Evolutionary conservation across 2,113 vertebrate species (phyloP).

Genomic region (Xiphias gladius): DNA sequence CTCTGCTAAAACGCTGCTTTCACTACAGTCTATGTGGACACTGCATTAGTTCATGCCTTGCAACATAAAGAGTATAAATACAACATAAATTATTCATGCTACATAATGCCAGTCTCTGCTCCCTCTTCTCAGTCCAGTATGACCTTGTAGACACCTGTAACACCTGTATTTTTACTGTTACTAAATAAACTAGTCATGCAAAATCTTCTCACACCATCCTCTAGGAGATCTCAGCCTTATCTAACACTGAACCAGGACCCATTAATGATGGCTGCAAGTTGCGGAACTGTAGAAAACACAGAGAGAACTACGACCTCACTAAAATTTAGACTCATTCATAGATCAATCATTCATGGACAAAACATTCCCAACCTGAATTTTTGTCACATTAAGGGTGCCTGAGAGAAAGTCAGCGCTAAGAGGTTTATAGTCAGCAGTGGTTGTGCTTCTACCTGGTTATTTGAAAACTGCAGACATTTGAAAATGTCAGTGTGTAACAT

Average conservation of each 20-base stretch:
- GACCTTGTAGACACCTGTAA: background rate
- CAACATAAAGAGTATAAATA: no score
- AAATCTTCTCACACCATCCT: background rate
- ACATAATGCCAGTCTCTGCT: background rate
- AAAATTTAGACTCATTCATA: conserved; percentile 15
- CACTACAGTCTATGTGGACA: background rate
- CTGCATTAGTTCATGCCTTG: background rate
- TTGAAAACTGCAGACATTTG: conserved; percentile 18
- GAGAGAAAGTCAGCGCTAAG: conserved; percentile 5
- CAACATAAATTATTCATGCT: background rate
- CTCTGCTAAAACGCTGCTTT: background rate
- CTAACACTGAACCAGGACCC: background rate
- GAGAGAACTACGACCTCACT: conserved; percentile 5
- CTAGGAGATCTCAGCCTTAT: conserved; percentile 16
- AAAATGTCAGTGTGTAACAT: conserved; percentile 11
- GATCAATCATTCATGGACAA: conserved; percentile 21
- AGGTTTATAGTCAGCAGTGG: conserved; percentile 7
- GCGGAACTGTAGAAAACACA: conserved; percentile 14
- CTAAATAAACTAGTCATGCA: background rate
- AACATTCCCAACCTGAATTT: conserved; percentile 5
- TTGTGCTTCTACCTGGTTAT: conserved; percentile 12
- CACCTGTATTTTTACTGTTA: conserved; percentile 5
- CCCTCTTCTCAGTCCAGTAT: background rate
- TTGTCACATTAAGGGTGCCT: background rate
- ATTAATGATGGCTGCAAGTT: background rate